These are phyloP conservation scores for Noctua fimbriata DNA, from an alignment of 2,888 invertebrate genomes.

Conservation along the genomic window DNA sequence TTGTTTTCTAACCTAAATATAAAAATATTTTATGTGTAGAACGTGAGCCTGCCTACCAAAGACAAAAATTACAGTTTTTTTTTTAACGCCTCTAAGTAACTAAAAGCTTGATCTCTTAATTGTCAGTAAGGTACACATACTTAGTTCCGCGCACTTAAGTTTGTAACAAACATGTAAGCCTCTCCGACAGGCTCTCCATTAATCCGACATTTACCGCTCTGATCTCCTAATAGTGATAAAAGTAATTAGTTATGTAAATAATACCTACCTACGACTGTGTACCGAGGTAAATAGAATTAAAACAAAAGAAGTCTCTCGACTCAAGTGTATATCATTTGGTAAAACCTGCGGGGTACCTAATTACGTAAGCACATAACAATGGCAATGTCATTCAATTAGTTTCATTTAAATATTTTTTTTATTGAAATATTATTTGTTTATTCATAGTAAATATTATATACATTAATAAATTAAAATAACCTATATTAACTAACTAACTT, in stretches of 20 bases:
- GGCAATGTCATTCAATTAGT: too few relatives aligned
- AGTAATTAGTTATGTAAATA: slow-evolving; percentile 38
- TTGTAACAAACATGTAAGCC: slow-evolving; percentile 3
- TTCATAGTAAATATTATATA: too few relatives aligned
- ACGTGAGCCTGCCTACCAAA: background rate
- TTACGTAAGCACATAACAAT: background rate
- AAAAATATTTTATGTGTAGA: background rate
- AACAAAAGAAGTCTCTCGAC: background rate
- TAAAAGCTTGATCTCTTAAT: slow-evolving; percentile 11
- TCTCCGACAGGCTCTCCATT: background rate
- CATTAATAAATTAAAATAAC: too few relatives aligned
- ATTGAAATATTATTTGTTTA: too few relatives aligned
- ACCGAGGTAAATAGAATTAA: background rate
- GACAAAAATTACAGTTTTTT: background rate
- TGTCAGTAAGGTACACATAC: slow-evolving; percentile 1
- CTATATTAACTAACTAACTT: too few relatives aligned
- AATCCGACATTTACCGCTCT: slow-evolving; percentile 13
- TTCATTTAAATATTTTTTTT: too few relatives aligned
- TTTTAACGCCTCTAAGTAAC: slow-evolving; percentile 2
- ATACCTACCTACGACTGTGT: background rate
- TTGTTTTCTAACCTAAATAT: too few relatives aligned
- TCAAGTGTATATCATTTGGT: background rate
- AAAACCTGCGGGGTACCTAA: background rate
- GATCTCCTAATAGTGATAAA: slow-evolving; percentile 23
- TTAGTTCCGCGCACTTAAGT: slow-evolving; percentile 46